Base-by-base conservation (phyloP, 92 coral and sea anemone genomes). In the Siderastrea radians region DNA sequence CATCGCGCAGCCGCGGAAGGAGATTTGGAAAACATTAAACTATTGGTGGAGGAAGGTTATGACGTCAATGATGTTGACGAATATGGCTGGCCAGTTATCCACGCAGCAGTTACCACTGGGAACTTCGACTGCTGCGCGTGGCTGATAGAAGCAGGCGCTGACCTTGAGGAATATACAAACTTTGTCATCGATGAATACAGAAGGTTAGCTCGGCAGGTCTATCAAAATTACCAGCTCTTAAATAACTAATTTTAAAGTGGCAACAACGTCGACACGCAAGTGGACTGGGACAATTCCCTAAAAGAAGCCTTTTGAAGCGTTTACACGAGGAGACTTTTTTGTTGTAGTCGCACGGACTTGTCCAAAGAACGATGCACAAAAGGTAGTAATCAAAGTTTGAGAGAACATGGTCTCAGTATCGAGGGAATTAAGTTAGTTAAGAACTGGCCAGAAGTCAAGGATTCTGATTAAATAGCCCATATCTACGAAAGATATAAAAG, bases 121-220 rank as follows among this genome's bases (percentile, higher is more conserved):
- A 82, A 91, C 59, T 86, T 87, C 2, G 94, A 87, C 52, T 87
- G 91, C 54, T 85, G 88, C 6, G 91, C 62, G 3, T 74, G 87
- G 63, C 94, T 91, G n/a, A 26, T 91, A 16, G 87, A 86, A n/a
- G 89, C 94, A 52, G 94, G 94, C n/a, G 94, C 94, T 51, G 92
- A 91, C 68, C 68, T 91, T 47, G 74, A 58, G 78, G 74, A 49
- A 4, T 91, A 91, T 63, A 91, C 94, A 19, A 87, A 91, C 67
- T 52, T 90, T 81, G 86, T 91, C 6, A 61, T 91, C 8, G 61
- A 91, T 11, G 94, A 91, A 58, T 91, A 89, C 67, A 52, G 64
- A 53, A 10, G 52, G 60, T 77, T 81, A 16, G 16, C 15, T 38
- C 86, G 53, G 26, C 80, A 75, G 16, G 80, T 75, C 57, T 75